Conservation (phyloP, 2,113 vertebrate genomes). For the Theristicus caerulescens region DNA sequence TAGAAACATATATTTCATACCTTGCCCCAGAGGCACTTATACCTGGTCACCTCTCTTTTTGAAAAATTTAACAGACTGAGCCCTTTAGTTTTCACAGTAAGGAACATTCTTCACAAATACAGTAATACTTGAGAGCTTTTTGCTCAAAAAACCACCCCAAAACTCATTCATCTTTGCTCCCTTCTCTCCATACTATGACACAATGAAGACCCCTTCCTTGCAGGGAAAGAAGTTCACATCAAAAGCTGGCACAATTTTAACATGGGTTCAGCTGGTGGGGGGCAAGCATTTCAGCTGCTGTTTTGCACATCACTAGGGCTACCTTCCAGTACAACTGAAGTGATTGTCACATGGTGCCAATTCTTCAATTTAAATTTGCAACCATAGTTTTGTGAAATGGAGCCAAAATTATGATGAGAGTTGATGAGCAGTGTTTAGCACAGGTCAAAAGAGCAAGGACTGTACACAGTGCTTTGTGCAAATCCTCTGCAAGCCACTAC, state of each 20-base stretch:
- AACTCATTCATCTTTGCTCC: not conserved
- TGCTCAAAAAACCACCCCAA: not conserved
- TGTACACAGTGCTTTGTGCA: not conserved
- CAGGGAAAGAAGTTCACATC: not conserved
- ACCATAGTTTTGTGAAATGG: not conserved
- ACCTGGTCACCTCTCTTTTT: not conserved
- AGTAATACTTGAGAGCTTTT: not conserved
- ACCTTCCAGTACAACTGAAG: not conserved
- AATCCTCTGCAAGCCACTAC: not conserved
- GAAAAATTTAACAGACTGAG: not conserved
- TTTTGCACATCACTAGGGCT: not conserved
- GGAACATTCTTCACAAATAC: not conserved
- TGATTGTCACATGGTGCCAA: not conserved
- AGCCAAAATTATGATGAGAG: not conserved
- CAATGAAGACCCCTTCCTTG: not conserved
- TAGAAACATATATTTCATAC: not conserved
- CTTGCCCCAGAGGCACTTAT: not conserved
- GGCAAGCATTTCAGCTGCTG: not conserved
- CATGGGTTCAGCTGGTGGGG: fast-evolving
- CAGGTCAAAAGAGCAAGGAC: not conserved
- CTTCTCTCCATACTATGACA: not conserved
- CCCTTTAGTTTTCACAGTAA: not conserved
- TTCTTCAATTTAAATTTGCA: not conserved
- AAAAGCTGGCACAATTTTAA: not conserved
- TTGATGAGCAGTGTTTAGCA: not conserved